Conservation (phyloP, 2,888 invertebrate genomes). For the Cataglyphis cursor region DNA sequence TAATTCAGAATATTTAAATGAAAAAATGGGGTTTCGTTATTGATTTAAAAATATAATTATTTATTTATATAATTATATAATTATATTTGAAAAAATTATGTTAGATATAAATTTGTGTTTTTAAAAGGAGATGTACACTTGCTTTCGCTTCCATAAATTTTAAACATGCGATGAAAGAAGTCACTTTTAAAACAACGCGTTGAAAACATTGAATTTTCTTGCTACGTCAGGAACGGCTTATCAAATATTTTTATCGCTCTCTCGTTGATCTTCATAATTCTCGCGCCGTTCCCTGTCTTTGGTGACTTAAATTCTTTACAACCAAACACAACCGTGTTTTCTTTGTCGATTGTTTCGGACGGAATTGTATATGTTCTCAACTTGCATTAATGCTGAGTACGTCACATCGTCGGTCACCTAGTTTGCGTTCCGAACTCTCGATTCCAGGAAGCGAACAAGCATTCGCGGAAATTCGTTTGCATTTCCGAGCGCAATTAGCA, state of each 20-base stretch:
- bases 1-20: not conserved
- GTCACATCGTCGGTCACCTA: constrained; percentile 48
- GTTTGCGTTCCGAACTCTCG: constrained; percentile 68
- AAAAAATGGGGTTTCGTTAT: not conserved
- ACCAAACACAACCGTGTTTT: not conserved
- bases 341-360: not conserved
- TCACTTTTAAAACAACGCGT: not conserved
- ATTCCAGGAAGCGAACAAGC: constrained; percentile 72
- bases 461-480: constrained; percentile 61
- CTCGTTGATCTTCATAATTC: constrained; percentile 18
- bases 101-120: not conserved
- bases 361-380: not conserved
- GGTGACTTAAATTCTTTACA: constrained; percentile 8
- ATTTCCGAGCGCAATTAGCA: constrained; percentile 67
- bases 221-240: constrained; percentile 8
- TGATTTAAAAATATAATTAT: not conserved
- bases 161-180: not conserved
- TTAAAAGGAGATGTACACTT: not conserved
- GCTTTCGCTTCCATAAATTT: not conserved
- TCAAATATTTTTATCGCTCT: constrained; percentile 39
- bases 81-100: not conserved
- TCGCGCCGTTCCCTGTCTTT: not conserved
- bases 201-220: constrained; percentile 35
- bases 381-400: not conserved
- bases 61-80: not conserved